Conservation (phyloP, 2,888 invertebrate genomes). For the Pocota personata region DNA sequence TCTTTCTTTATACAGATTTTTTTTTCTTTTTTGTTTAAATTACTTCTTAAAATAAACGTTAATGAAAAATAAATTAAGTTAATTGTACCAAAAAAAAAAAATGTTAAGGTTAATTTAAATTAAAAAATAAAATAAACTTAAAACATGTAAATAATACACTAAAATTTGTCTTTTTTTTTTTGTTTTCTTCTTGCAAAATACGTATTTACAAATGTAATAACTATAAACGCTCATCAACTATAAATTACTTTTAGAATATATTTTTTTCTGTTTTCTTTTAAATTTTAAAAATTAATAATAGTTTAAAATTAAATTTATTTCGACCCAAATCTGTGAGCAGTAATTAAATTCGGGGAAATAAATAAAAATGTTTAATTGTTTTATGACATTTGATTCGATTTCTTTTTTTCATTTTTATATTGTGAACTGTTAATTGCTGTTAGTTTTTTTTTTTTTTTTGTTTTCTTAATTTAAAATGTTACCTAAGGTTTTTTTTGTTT, state of each 20-base stretch:
- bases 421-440: conserved; percentile 66
- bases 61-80: conserved; percentile 53
- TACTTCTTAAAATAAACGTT: conserved; percentile 54
- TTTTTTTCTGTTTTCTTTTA: conserved; percentile 7
- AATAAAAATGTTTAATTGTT: conserved; percentile 17
- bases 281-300: conserved; percentile 32
- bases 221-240: conserved; percentile 64
- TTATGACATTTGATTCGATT: conserved; percentile 44
- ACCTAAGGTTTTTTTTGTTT: conserved; percentile 49
- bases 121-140: background rate
- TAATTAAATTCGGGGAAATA: conserved; percentile 47
- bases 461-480: conserved; percentile 65
- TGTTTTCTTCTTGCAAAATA: conserved; percentile 55
- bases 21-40: conserved; percentile 41
- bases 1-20: conserved; percentile 67
- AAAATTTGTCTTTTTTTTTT: conserved; percentile 29
- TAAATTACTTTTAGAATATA: conserved; percentile 63
- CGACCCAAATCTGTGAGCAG: conserved; percentile 49
- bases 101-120: conserved; percentile 21
- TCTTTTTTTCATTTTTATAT: conserved; percentile 29
- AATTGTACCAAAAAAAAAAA: conserved; percentile 62
- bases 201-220: conserved; percentile 73
- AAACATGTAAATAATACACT: conserved; percentile 36
- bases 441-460: conserved; percentile 27
- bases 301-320: conserved; percentile 25